phyloP scores from a whole-genome alignment of 2,888 invertebrate genomes.

The Digitonthophagus gazella region DNA sequence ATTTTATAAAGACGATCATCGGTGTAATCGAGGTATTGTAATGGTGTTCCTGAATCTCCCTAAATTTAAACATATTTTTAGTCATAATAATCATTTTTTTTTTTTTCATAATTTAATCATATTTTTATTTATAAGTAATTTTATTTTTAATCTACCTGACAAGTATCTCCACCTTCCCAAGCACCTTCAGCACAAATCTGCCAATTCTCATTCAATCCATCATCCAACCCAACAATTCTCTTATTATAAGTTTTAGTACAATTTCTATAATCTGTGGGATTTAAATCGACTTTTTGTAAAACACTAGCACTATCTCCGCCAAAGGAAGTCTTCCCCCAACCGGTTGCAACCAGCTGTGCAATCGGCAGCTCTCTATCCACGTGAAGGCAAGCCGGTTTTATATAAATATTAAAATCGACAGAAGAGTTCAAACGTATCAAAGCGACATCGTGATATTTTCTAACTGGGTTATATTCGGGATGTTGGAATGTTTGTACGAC shows the following conservation, averaged over 20 bases:
- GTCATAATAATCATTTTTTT: too few relatives aligned
- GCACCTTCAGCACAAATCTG: conserved; percentile 54
- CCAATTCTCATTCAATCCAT: conserved; percentile 47
- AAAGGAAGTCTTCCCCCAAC: conserved; percentile 49
- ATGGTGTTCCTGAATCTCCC: background rate
- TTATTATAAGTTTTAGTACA: conserved; percentile 42
- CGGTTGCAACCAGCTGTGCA: conserved; percentile 46
- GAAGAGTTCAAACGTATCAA: conserved; percentile 49
- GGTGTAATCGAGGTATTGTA: background rate
- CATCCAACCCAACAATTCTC: conserved; percentile 38
- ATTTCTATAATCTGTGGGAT: conserved; percentile 36
- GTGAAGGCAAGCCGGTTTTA: conserved; percentile 52
- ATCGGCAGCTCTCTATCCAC: conserved; percentile 29
- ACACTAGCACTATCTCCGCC: conserved; percentile 37
- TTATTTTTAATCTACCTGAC: conserved; percentile 46
- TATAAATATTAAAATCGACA: conserved; percentile 46
- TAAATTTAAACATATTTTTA: background rate
- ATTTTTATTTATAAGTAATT: background rate
- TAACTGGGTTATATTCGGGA: conserved; percentile 47
- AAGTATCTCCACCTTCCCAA: conserved; percentile 50
- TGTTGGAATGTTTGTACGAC: conserved; percentile 46
- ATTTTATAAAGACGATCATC: background rate
- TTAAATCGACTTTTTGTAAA: conserved; percentile 52
- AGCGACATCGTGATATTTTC: conserved; percentile 56
- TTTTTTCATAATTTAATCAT: background rate